phyloP scores from a whole-genome alignment of 2,888 invertebrate species.

The Trachelus iudaicus region DNA sequence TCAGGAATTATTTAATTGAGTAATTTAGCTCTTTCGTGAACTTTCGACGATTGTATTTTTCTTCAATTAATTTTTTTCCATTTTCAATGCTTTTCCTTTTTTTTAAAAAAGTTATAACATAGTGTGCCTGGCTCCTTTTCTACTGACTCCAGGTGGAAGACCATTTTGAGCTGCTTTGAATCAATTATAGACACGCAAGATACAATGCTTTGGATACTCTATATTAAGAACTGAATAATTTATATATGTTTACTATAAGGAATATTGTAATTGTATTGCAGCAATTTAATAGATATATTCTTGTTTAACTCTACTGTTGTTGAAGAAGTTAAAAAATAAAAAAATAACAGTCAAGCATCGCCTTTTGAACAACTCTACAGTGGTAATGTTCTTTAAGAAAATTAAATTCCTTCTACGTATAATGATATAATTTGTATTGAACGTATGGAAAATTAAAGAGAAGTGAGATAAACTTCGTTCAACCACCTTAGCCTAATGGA shows the following conservation, averaged over 20 bases:
- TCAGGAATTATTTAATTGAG: background rate
- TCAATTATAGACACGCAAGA: background rate
- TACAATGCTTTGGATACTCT: background rate
- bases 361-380: no score
- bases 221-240: background rate
- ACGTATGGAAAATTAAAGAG: background rate
- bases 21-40: no score
- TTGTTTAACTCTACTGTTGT: background rate
- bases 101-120: background rate
- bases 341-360: no score
- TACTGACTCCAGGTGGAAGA: slow-evolving; percentile 26
- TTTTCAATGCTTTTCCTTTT: background rate
- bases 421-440: background rate
- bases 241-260: background rate
- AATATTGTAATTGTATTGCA: background rate
- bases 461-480: background rate
- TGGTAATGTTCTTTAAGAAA: background rate
- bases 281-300: background rate
- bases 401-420: background rate
- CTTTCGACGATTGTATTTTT: no score
- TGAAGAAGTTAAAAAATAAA: no score
- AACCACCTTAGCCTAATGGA: no score
- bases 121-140: background rate
- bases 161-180: slow-evolving; percentile 25
- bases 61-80: background rate